phyloP scores from a whole-genome alignment of 2,113 vertebrate genomes.

The Ancistrus triradiatus region DNA sequence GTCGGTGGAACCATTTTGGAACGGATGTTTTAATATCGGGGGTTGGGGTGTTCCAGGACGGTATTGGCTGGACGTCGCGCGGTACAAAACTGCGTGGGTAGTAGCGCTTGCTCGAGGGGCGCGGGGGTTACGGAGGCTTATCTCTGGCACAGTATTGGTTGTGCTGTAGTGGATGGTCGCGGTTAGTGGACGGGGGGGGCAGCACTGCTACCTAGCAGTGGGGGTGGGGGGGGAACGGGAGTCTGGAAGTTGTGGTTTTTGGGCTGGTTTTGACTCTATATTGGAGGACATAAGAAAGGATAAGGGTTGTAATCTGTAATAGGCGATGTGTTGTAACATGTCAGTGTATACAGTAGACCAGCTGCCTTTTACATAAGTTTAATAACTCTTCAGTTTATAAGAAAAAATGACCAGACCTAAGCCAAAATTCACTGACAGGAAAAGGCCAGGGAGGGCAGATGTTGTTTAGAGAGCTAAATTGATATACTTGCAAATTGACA shows the following conservation, averaged over 20 bases:
- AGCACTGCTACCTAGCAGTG: conserved; percentile 34
- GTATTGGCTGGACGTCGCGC: conserved; percentile 53
- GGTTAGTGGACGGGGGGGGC: conserved; percentile 60
- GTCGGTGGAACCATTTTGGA: conserved; percentile 87
- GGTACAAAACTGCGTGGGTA: conserved; percentile 35
- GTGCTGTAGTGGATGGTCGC: conserved; percentile 50
- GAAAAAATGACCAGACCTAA: no score
- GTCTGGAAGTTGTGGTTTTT: conserved; percentile 60
- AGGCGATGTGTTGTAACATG: no score
- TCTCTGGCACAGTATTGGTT: conserved; percentile 59
- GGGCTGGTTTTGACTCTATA: conserved; percentile 57
- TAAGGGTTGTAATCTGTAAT: no score
- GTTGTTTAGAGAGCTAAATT: no score
- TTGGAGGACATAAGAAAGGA: not conserved
- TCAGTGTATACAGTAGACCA: no score
- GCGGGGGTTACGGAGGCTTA: conserved; percentile 65
- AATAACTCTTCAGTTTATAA: no score
- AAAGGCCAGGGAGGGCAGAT: no score
- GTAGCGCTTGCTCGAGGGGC: conserved; percentile 30
- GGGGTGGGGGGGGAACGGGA: no score
- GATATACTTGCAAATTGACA: no score
- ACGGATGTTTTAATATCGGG: conserved; percentile 79
- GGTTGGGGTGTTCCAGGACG: conserved; percentile 55
- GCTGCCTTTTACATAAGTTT: no score
- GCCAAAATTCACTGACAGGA: no score